Evolutionary conservation across 2,888 invertebrate genomes (phyloP), one percentile per base, ranked within the genome.

Genomic region (Blera fallax): DNA sequence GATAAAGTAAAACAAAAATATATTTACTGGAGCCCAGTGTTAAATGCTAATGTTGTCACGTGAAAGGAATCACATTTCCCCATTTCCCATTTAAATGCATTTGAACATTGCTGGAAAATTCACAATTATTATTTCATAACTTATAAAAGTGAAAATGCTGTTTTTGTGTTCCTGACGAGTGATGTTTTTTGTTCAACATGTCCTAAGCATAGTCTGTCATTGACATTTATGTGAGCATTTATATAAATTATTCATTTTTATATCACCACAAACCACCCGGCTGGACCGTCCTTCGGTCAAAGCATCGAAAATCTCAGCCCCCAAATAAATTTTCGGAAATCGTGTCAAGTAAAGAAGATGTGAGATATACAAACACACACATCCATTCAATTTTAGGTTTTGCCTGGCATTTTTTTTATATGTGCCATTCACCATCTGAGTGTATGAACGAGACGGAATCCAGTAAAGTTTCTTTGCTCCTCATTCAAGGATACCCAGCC

Each of bases 231-330:
- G 52, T 60, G 77, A 72, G 34, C 77, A 64, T 76, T 82, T 65
- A 67, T 83, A 83, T 77, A 78, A 78, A 78, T 78, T 83, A 83
- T 83, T 83, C 65, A 83, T 78, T 78, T 72, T 83, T 83, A 78
- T 78, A 78, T 73, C 32, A 40, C 67, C 37, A 62, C 83, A 78
- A 60, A 18, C 70, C 48, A 54, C 40, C n/a, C 18, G 65, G 32
- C 32, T 40, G 21, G 11, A 14, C 11, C 18, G 50, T 50, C 14
- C 56, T 8, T 64, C 24, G 56, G 29, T 34, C 64, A 18, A 52
- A 72, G 64, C 56, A 58, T 60, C 64, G 50, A 72, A 77, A 70
- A 77, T 82, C 78, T 67, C 77, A 52, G 56, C 65, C 78, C 72
- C 65, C 73, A 83, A 83, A 73, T n/a, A n/a, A 83, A 60, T 67